These are phyloP conservation scores for Morus bassanus DNA, from an alignment of 2,797 vertebrate genomes.

Conservation along the genomic window DNA sequence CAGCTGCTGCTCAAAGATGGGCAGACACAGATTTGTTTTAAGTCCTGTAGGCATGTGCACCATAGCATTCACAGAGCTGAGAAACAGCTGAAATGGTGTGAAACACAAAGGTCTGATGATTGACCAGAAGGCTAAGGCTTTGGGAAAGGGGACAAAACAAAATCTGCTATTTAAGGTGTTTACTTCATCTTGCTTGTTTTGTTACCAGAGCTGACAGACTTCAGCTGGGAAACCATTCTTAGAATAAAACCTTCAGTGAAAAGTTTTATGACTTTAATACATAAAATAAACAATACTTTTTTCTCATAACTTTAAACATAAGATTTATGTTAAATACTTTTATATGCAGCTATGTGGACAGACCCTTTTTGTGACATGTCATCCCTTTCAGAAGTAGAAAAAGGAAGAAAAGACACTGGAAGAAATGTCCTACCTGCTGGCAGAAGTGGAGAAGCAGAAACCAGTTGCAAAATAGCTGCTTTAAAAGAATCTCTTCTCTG, in stretches of 20 bases:
- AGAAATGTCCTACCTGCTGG: neutral
- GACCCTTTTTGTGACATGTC: neutral
- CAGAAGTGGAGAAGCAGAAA: neutral
- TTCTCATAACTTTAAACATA: neutral
- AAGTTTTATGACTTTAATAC: neutral
- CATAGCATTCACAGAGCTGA: neutral
- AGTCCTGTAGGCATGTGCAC: accelerated
- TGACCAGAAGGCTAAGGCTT: neutral
- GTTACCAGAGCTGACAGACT: neutral
- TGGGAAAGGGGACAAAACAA: neutral
- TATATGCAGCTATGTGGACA: neutral
- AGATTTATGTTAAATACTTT: neutral
- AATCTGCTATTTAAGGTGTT: neutral
- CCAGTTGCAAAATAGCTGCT: neutral
- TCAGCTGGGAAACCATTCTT: neutral
- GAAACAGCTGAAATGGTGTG: neutral
- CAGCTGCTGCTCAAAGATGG: neutral
- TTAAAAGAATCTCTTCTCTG: neutral
- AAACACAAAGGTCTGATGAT: neutral
- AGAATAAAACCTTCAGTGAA: neutral
- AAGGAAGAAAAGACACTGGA: neutral
- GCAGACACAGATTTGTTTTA: neutral
- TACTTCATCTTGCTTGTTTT: neutral
- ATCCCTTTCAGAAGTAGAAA: neutral
- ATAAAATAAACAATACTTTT: neutral